Percentiles rank a stretch among this genome's conserved stretches.
phyloP scores from a whole-genome alignment of 2,113 vertebrate species.

The Paramisgurnus dabryanus region DNA sequence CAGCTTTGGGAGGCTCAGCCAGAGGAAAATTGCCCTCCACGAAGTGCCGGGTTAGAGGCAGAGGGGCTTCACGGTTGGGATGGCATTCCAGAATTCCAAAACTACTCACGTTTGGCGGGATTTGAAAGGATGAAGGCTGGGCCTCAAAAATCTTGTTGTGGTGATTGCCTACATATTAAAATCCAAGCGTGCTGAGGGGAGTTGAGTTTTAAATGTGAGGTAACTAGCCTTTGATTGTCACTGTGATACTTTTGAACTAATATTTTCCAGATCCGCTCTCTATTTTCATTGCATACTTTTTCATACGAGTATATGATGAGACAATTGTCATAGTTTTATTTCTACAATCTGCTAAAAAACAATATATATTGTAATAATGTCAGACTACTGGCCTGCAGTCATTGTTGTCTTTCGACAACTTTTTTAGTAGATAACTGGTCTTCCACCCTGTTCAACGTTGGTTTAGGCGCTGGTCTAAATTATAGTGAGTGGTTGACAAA shows the following conservation, averaged over 20 bases:
- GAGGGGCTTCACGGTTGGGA: conserved; percentile 78
- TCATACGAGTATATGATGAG: conserved; percentile 1
- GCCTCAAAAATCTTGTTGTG: conserved; percentile 78
- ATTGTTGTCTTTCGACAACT: not conserved
- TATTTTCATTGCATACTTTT: conserved; percentile 51
- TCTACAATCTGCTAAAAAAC: conserved; percentile 14
- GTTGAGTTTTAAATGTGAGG: conserved; percentile 53
- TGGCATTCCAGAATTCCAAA: conserved; percentile 78
- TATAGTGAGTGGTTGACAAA: too few species aligned
- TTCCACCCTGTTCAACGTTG: too few species aligned
- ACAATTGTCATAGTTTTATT: not conserved
- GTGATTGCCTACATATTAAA: conserved; percentile 78
- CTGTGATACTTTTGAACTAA: conserved; percentile 50
- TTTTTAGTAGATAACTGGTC: too few species aligned
- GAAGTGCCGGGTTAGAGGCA: conserved; percentile 68
- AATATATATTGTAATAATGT: not conserved
- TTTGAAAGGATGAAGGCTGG: conserved; percentile 75
- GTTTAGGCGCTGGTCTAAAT: too few species aligned
- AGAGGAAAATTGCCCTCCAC: conserved; percentile 79
- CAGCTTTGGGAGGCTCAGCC: conserved; percentile 78
- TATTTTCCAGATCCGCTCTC: conserved; percentile 71
- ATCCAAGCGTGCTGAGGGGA: conserved; percentile 66
- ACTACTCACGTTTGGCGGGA: conserved; percentile 77
- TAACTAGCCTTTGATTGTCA: conserved; percentile 57
- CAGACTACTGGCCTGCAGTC: not conserved